These are phyloP conservation scores for Limnodromus scolopaceus DNA, from an alignment of 2,797 vertebrate genomes.

Conservation along the genomic window DNA sequence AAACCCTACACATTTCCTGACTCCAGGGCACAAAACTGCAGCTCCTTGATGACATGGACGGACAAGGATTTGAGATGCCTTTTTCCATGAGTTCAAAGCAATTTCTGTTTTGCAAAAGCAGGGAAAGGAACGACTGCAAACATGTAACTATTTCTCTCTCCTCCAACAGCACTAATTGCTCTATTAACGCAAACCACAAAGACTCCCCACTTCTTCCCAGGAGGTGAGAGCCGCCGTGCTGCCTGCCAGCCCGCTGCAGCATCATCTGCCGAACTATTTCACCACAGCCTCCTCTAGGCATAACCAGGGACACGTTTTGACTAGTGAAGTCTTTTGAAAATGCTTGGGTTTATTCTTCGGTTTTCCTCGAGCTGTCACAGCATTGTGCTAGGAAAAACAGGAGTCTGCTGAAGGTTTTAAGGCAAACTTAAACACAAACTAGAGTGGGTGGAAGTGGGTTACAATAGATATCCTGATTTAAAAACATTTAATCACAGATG, in stretches of 20 bases:
- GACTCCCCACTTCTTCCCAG: background rate
- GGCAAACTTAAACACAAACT: background rate
- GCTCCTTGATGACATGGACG: accelerated
- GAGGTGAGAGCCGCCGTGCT: background rate
- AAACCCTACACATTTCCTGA: background rate
- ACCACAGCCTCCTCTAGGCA: background rate
- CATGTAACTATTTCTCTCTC: background rate
- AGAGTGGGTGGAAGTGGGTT: background rate
- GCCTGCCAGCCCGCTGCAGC: background rate
- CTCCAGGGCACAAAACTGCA: background rate
- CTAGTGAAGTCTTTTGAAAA: background rate
- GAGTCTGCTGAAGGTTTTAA: background rate
- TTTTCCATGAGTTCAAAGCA: background rate
- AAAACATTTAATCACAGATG: background rate
- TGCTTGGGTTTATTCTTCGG: background rate
- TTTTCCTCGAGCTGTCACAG: background rate
- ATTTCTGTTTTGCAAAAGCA: background rate
- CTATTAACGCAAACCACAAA: background rate
- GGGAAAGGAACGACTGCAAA: background rate
- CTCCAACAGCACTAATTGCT: background rate
- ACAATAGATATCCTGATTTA: background rate
- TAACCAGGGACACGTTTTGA: background rate
- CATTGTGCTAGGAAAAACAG: background rate
- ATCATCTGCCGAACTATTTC: background rate
- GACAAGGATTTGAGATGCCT: background rate